These are phyloP conservation scores for Atethmia centrago DNA, from an alignment of 2,888 invertebrate species.

Conservation along the genomic window DNA sequence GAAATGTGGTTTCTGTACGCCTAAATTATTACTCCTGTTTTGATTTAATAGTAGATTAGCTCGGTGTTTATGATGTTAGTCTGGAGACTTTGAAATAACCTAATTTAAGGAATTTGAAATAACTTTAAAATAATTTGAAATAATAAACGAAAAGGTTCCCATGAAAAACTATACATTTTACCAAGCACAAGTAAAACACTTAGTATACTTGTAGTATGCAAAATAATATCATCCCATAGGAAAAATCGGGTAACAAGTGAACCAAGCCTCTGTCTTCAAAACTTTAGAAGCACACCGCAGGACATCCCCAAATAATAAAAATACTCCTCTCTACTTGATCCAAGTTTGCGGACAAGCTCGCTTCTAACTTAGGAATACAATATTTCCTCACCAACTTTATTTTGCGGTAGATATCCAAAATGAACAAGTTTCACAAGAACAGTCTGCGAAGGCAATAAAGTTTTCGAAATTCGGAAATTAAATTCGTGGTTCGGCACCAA, in stretches of 20 bases:
- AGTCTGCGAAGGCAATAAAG: constrained; percentile 77
- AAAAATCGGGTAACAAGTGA: constrained; percentile 29
- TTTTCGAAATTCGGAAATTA: constrained; percentile 75
- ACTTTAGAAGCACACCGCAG: constrained; percentile 47
- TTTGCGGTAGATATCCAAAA: constrained; percentile 74
- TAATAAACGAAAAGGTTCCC: neutral
- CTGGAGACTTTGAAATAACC: neutral
- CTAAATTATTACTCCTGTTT: constrained; percentile 7
- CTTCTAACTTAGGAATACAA: constrained; percentile 75
- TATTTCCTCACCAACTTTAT: constrained; percentile 75
- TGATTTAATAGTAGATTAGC: constrained; percentile 3
- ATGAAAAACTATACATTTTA: neutral
- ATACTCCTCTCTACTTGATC: constrained; percentile 50
- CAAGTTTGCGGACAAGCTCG: constrained; percentile 59
- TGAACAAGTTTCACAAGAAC: constrained; percentile 78
- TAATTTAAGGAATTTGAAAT: too few relatives aligned
- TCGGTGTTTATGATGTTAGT: neutral
- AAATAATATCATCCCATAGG: constrained; percentile 7
- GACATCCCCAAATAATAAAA: constrained; percentile 64
- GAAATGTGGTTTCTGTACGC: neutral
- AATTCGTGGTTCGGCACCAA: constrained; percentile 71
- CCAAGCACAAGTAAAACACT: neutral
- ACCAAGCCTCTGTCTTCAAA: constrained; percentile 29
- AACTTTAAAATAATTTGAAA: too few relatives aligned
- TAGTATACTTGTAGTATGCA: constrained; percentile 22